phyloP scores from a whole-genome alignment of 2,888 invertebrate genomes.

The Lymantria monacha region DNA sequence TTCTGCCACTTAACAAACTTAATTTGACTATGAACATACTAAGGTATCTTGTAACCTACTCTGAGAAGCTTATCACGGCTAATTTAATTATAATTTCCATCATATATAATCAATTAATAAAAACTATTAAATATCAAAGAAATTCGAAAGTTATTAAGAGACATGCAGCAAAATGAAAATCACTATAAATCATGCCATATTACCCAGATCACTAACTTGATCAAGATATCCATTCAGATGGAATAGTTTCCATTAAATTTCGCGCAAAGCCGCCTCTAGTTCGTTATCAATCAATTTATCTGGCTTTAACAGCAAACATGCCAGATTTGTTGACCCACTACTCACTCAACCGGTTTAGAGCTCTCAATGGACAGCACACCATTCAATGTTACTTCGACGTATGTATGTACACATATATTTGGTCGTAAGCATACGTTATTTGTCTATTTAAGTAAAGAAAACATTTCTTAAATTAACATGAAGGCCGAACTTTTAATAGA shows the following conservation, averaged over 20 bases:
- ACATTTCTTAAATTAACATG: neutral
- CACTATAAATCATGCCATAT: constrained; percentile 47
- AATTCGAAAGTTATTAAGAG: neutral
- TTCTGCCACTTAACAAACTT: no score
- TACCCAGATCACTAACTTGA: constrained; percentile 46
- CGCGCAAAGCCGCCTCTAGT: constrained; percentile 60
- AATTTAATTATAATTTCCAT: no score
- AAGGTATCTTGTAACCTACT: no score
- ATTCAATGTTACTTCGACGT: constrained; percentile 44
- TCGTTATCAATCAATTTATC: constrained; percentile 78
- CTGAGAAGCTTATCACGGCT: no score
- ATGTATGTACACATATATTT: constrained; percentile 15
- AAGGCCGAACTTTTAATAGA: neutral
- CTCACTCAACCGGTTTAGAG: constrained; percentile 56
- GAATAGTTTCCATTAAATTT: constrained; percentile 69
- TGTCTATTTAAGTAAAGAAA: constrained; percentile 20
- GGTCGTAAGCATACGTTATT: constrained; percentile 22
- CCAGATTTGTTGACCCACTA: constrained; percentile 65
- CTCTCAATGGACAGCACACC: constrained; percentile 55
- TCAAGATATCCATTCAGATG: constrained; percentile 57
- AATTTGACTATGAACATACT: no score
- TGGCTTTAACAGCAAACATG: constrained; percentile 57
- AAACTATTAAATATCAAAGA: neutral
- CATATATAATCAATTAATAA: no score
- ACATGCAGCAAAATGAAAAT: constrained; percentile 16